Evolutionary conservation across 53 echinoderm and acorn worm genomes (phyloP).

Genomic region (Holothuria scabra): DNA sequence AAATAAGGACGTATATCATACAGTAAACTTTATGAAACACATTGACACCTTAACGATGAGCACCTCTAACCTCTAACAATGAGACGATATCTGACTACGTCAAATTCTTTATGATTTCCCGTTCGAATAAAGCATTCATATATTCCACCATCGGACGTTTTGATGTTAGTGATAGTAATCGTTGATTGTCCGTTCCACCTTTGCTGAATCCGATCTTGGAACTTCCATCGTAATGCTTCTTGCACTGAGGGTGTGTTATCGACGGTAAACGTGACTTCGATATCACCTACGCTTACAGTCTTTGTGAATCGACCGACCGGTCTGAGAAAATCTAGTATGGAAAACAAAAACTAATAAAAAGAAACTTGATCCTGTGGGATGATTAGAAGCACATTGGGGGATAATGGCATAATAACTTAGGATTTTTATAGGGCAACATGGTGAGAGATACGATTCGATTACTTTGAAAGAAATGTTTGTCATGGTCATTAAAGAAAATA

Average conservation of each 20-base stretch:
- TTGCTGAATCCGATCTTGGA: neutral
- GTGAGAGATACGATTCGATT: too few relatives aligned
- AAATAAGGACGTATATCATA: too few relatives aligned
- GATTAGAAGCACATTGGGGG: neutral
- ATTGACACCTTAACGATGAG: too few relatives aligned
- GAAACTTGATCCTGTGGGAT: neutral
- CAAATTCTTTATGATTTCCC: neutral
- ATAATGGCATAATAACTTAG: too few relatives aligned
- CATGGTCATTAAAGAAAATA: too few relatives aligned
- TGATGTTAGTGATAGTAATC: neutral
- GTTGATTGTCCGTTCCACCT: neutral
- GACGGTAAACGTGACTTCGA: constrained; percentile 1
- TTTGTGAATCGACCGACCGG: constrained; percentile 38
- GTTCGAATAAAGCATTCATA: neutral
- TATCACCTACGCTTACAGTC: constrained; percentile 20
- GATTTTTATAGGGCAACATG: too few relatives aligned
- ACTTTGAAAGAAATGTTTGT: too few relatives aligned
- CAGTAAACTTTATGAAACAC: too few relatives aligned
- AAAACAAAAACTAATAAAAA: too few relatives aligned
- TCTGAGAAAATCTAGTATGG: neutral
- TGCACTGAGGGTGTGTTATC: neutral
- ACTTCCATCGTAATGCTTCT: neutral
- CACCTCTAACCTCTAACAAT: neutral
- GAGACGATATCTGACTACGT: neutral
- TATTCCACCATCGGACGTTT: neutral